These are phyloP conservation scores for Danaus melanippus DNA, from an alignment of 1,140 invertebrate species.

Conservation along the genomic window DNA sequence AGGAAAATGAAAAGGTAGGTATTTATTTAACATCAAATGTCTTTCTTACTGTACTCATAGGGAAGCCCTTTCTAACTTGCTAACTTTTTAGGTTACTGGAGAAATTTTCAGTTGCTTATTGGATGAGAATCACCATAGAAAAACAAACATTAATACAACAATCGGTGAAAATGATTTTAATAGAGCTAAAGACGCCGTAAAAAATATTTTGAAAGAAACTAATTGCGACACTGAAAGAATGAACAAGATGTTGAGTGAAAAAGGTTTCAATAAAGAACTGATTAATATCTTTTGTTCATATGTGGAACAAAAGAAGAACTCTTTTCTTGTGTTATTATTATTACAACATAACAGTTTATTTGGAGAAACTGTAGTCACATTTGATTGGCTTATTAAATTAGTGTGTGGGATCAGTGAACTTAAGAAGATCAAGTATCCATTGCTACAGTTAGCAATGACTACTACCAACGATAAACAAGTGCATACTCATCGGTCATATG, in stretches of 20 bases:
- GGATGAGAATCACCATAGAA: not conserved
- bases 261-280: conserved; percentile 31
- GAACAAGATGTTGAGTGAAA: conserved; percentile 18
- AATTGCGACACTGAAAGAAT: conserved; percentile 28
- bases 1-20: conserved; percentile 13
- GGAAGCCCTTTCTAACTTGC: no score
- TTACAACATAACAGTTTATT: conserved; percentile 40
- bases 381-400: conserved; percentile 54
- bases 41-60: not conserved
- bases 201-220: conserved; percentile 27
- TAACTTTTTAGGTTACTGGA: conserved; percentile 12
- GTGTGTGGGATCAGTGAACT: conserved; percentile 54
- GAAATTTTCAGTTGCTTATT: conserved; percentile 8
- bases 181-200: conserved; percentile 31
- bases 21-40: not conserved
- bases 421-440: conserved; percentile 45
- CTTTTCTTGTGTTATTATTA: conserved; percentile 38
- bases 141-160: no score
- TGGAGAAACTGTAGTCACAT: conserved; percentile 41
- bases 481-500: conserved; percentile 31
- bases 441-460: conserved; percentile 44
- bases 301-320: conserved; percentile 31
- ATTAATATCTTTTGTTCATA: conserved; percentile 22
- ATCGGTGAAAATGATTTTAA: conserved; percentile 3
- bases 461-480: conserved; percentile 25